Evolutionary conservation across 1,140 invertebrate species (phyloP).

Genomic region (Cydia amplana): DNA sequence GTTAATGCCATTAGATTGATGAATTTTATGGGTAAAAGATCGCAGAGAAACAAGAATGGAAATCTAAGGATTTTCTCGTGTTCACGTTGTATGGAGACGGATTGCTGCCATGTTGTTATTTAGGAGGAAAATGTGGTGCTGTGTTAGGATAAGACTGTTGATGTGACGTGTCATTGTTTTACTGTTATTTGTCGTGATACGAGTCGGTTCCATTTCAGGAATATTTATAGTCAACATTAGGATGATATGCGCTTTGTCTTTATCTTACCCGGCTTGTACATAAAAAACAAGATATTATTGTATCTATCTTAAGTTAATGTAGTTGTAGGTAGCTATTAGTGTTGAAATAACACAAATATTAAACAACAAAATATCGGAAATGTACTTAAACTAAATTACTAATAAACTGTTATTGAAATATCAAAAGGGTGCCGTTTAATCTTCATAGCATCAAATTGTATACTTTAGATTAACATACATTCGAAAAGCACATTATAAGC

Average conservation of each 20-base stretch:
- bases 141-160: background rate
- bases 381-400: no score
- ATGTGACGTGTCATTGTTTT: slow-evolving; percentile 6
- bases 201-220: background rate
- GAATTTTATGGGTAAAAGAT: slow-evolving; percentile 45
- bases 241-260: background rate
- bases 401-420: no score
- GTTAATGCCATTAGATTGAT: slow-evolving; percentile 70
- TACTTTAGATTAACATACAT: no score
- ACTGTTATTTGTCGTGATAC: slow-evolving; percentile 2
- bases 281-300: no score
- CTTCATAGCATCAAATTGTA: no score
- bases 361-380: no score
- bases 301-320: no score
- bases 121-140: background rate
- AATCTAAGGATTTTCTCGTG: slow-evolving; percentile 29
- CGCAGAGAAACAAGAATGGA: slow-evolving; percentile 24
- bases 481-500: no score
- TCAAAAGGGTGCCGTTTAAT: no score
- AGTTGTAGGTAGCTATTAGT: no score
- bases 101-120: slow-evolving; percentile 9
- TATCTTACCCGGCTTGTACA: background rate
- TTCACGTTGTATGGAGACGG: slow-evolving; percentile 26
- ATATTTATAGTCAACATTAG: background rate
- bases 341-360: no score